Evolutionary conservation across 2,113 vertebrate species (phyloP).

Genomic region (Phyllostomus hastatus): DNA sequence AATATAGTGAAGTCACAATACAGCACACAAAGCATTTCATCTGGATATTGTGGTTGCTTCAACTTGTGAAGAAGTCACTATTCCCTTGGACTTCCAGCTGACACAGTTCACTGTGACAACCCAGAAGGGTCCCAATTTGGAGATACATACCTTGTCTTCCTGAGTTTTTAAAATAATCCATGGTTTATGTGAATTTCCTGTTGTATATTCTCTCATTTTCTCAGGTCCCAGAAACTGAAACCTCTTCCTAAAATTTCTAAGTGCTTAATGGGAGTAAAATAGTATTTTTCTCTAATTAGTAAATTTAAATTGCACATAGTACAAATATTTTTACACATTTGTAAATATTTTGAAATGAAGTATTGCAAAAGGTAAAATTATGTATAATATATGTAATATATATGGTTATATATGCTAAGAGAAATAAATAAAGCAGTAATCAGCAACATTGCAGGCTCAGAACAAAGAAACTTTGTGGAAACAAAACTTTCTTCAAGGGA

Average conservation of each 20-base stretch:
- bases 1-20: slow-evolving; percentile 19
- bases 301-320: background rate
- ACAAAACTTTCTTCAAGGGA: background rate
- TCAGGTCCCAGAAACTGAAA: background rate
- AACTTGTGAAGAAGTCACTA: background rate
- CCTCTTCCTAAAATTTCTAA: background rate
- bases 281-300: background rate
- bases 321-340: background rate
- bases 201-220: background rate
- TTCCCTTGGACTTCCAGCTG: background rate
- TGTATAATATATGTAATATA: background rate
- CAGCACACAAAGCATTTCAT: background rate
- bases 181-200: background rate
- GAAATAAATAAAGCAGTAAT: background rate
- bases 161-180: background rate
- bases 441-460: background rate
- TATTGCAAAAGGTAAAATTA: background rate
- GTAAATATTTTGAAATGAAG: background rate
- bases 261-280: background rate
- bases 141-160: background rate
- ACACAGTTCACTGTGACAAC: background rate
- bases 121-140: background rate
- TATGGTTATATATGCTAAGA: background rate
- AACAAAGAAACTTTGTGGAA: background rate
- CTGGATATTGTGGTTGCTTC: background rate